Base-by-base conservation (phyloP, 2,797 vertebrate genomes). In the Thunnus albacares region DNA sequence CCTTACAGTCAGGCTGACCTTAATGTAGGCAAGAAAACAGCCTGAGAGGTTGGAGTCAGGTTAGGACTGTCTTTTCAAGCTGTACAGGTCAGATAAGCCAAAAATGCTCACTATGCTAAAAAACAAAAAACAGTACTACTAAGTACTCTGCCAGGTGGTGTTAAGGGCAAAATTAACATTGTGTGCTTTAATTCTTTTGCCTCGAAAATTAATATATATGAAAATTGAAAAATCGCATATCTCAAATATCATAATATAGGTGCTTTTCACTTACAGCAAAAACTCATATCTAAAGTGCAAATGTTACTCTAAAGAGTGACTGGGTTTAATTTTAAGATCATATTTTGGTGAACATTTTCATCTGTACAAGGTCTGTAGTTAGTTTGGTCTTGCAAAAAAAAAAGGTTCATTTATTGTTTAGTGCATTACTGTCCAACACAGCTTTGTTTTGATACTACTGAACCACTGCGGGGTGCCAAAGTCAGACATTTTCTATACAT, bases 51-150 rank as follows among this genome's bases (percentile, higher is more conserved):
- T 82, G 13, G 28, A 22, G 64, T 60, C 70, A 41, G 53, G 47
- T 62, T 41, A 55, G 60, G 2, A n/a, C 1, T 13, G 18, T 75
- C n/a, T 70, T 20, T 57, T 51, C 30, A 6, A 79, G 71, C 24
- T 64, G 30, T 30, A 52, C 18, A 47, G 60, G 30, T 35, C 51
- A 75, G 59, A 62, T 77, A 47, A 72, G 58, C 28, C 58, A 68
- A 69, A 30, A 63, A 53, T 14, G 52, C 43, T 72, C 67, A 28
- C 22, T 68, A 59, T 63, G 45, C 35, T 71, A 75, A 79, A n/a
- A n/a, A n/a, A n/a, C n/a, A n/a, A n/a, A 53, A 56, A 22, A 60
- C 1, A 18, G 28, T 43, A 61, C 8, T 38, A 38, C 35, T 38
- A 38, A 47, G 30, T 22, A 41, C 11, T 52, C 45, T 64, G 20